phyloP scores from a whole-genome alignment of 2,797 vertebrate species.

The Vireo griseus region DNA sequence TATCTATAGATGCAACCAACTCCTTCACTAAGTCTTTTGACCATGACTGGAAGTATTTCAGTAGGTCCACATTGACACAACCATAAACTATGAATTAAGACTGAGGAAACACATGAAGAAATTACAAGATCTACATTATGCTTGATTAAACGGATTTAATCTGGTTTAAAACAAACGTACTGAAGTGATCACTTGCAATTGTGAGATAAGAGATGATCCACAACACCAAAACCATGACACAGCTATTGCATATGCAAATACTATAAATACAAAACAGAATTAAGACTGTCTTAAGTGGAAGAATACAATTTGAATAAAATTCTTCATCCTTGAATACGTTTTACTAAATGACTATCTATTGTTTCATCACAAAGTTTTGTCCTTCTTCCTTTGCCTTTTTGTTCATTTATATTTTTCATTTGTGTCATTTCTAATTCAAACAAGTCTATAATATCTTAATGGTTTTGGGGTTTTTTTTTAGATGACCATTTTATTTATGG shows the following conservation, averaged over 20 bases:
- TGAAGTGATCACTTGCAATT: background rate
- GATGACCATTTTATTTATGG: background rate
- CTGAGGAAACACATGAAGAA: background rate
- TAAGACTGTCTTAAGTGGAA: background rate
- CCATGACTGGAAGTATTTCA: background rate
- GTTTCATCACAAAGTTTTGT: background rate
- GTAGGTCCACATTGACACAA: background rate
- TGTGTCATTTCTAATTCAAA: background rate
- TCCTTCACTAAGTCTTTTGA: background rate
- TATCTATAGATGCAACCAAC: background rate
- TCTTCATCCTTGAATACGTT: background rate
- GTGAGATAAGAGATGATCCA: background rate
- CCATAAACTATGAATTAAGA: background rate
- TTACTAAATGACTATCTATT: background rate
- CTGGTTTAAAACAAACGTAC: background rate
- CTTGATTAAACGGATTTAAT: background rate
- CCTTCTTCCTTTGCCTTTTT: background rate
- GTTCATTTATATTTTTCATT: background rate
- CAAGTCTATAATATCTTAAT: background rate
- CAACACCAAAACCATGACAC: background rate
- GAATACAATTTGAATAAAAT: background rate
- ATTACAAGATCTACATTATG: background rate
- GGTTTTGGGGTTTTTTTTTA: background rate
- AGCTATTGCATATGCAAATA: background rate
- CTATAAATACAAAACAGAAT: background rate